Base-by-base conservation (phyloP, 2,888 invertebrate genomes). In the Steinernema carpocapsae region DNA sequence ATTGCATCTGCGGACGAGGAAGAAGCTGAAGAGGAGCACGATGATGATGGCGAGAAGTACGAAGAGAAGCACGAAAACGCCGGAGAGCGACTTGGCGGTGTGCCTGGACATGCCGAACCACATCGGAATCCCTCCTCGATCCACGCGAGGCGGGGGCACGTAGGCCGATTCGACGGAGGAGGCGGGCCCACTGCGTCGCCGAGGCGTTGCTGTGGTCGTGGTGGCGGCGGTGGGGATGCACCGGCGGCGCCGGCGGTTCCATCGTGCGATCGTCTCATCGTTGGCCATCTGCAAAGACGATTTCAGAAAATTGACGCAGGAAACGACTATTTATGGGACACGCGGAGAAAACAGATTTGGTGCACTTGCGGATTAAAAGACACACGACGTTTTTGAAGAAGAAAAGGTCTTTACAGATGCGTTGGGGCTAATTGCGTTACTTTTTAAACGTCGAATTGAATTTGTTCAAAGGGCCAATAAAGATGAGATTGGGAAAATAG, bases 1-100 rank as follows among this genome's bases (percentile, higher is more conserved):
- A 19, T 56, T 79, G 48, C 79, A 81, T 51, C 81, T 76, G 78
- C 79, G 79, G 77, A 81, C 79, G 24, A 81, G 72, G 64, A 78
- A 81, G 37, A 79, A 81, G 70, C 78, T 78, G 43, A 81, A 75
- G 32, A 79, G 78, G 14, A 81, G 78, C 45, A 81, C 77, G 48
- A 79, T 73, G 26, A 81, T 75, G 45, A 77, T 77, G 32, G 78
- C 77, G 14, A 81, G 73, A 1, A 81, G 76, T 37, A 81, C 77
- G 64, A 76, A 77, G n/a, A 81, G 77, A 14, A 81, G 75, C 26
- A 81, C 79, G 56, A 56, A 56, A 22, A 56, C 56, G 6, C 56
- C 56, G 56, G 56, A 56, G 56, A 56, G 56, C 56, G 56, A 56
- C 56, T 56, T 56, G 56, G 56, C 56, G 56, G 56, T 56, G 56